Base-by-base conservation (phyloP, 2,888 invertebrate genomes). In the Tachystola acroxantha region DNA sequence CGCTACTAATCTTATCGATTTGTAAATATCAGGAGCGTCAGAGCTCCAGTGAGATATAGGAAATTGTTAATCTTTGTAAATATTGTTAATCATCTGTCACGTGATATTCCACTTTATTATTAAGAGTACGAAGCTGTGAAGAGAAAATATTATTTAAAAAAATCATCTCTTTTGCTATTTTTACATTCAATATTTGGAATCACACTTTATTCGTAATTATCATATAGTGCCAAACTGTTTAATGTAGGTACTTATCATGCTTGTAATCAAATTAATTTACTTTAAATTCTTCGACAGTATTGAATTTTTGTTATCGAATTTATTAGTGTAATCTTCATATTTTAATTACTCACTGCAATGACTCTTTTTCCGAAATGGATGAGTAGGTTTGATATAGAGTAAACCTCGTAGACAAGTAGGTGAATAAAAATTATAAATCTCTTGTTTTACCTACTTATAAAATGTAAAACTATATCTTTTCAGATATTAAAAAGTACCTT, bases 181-280 rank as follows among this genome's bases (percentile, higher is more conserved):
- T 54, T 60, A 57, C 57, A 65, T 52, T 66, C 54, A 60, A 50
- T 69, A 69, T 67, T 68, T 70, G 48, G 45, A 62, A 54, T 60
- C 46, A 53, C 12, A 62, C 42, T 37, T 61, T 61, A 66, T 64
- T 62, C 63, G 65, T 58, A 53, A 63, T 40, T 53, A 68, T 57
- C 51, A 70, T 78, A 76, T 78, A 76, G 82, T 84, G 82, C 82
- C 82, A 82, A 82, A 82, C 45, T 68, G 65, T 61, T 71, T 69
- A 60, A 48, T 65, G 57, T 69, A 61, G 51, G 45, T n/a, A 1
- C 24, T n/a, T 24, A n/a, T 24, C 51, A 45, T n/a, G 6, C 24
- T n/a, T 24, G 24, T 24, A 24, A n/a, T n/a, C n/a, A n/a, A 2
- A 20, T 20, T n/a, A n/a, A 24, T 24, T 24, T 24, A 24, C 9